Percentiles rank a stretch among this genome's conserved stretches.
phyloP scores from a whole-genome alignment of 37 sponge, comb jelly and placozoan species.

The Agelas oroides region DNA sequence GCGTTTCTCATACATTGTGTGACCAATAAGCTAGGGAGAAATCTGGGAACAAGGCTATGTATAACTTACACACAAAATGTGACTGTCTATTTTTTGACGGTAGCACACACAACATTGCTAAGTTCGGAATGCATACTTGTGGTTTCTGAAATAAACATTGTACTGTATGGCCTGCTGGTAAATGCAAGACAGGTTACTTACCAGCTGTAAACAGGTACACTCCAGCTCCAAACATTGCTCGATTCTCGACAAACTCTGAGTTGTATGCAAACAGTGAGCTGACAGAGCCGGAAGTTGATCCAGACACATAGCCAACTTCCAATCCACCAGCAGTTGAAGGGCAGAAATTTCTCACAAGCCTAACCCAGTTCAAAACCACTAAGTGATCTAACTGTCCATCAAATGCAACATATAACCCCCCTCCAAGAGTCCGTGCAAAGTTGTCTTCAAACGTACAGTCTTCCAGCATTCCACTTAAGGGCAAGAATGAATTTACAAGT shows the following conservation, averaged over 20 bases:
- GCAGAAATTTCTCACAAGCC: slow-evolving; percentile 4
- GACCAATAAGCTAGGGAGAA: no score
- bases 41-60: no score
- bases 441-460: slow-evolving; percentile 25
- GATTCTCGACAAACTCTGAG: background rate
- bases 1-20: no score
- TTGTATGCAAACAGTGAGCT: background rate
- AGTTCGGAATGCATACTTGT: no score
- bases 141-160: no score
- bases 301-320: background rate
- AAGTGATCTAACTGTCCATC: slow-evolving; percentile 1
- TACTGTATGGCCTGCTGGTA: no score
- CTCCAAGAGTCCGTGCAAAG: slow-evolving; percentile 37
- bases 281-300: background rate
- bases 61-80: no score
- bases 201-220: background rate
- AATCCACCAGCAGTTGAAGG: slow-evolving; percentile 10
- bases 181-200: no score
- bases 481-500: background rate
- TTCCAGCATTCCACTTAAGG: background rate
- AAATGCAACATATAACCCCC: slow-evolving; percentile 39
- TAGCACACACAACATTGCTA: no score
- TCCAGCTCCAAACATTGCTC: slow-evolving; percentile 29
- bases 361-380: background rate
- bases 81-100: no score